Percentiles rank a stretch among this genome's conserved stretches.
phyloP scores from a whole-genome alignment of 2,113 vertebrate species.

The Prietella phreatophila region DNA sequence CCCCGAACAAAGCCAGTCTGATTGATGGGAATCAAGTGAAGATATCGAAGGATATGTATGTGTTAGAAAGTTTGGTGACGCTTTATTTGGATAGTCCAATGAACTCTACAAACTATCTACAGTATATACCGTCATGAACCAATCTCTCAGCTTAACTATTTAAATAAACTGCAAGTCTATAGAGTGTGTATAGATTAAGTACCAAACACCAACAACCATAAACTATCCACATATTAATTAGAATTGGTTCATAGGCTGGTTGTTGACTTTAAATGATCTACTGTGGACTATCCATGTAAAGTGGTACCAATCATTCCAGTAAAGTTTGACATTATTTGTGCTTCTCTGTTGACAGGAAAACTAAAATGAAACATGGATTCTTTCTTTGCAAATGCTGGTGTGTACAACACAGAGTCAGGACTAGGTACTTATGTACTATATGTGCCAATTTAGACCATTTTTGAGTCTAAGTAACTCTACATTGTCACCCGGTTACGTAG shows the following conservation, averaged over 20 bases:
- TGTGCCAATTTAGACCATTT: neutral
- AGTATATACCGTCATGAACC: neutral
- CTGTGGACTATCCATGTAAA: neutral
- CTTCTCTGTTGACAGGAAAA: neutral
- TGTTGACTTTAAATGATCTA: neutral
- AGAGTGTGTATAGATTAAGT: neutral
- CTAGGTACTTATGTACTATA: neutral
- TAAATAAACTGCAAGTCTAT: neutral
- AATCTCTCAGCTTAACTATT: neutral
- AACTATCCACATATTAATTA: neutral
- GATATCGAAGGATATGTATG: constrained; percentile 5
- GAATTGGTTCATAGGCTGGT: neutral
- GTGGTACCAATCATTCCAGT: neutral
- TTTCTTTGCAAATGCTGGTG: neutral
- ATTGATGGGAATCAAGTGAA: constrained; percentile 6
- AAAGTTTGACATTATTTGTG: neutral
- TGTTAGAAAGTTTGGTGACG: neutral
- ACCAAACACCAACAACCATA: neutral
- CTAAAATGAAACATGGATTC: neutral
- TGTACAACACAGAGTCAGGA: neutral
- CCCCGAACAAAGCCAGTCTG: constrained; percentile 34
- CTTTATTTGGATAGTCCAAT: neutral
- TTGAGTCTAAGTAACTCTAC: neutral
- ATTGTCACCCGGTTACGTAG: too few species aligned
- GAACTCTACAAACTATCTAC: neutral